Evolutionary conservation across 1,140 invertebrate species (phyloP), one percentile per base, ranked within the genome.

Genomic region (Physella acuta): DNA sequence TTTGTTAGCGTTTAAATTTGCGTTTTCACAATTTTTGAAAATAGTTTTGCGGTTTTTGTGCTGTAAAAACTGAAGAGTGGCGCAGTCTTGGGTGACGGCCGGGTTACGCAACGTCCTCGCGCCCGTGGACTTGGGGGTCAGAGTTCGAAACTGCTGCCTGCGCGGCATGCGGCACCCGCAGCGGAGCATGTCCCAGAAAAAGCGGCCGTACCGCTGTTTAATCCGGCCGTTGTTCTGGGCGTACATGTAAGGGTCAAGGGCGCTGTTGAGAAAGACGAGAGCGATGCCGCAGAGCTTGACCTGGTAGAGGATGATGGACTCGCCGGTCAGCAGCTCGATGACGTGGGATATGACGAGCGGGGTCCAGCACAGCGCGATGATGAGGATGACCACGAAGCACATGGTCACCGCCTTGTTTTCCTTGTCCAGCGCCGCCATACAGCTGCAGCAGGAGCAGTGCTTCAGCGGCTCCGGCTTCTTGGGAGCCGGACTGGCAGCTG

Each of bases 251-350:
- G 78, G 78, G 51, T 80, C 71, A 30, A 80, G 66, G 49, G 78
- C 78, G 69, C 77, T 76, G 65, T 80, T 80, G 11, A 80, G 73
- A 72, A 80, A 80, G 51, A 80, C 73, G 24, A 80, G 70, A 44
- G 76, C 77, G 30, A 80, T 78, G 60, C 78, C 78, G 65, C 78
- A 80, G 44, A 80, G 70, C 73, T 80, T 78, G 44, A 80, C 76
- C 65, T 80, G 78, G 69, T 78, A 78, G 20, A 80, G 53, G 51
- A 78, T 76, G 63, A 80, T 76, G 36, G 78, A 78, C 26, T 78
- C 73, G 52, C 78, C 78, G n/a, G 74, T 73, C 51, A 72, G 53
- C 14, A 80, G 30, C 63, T 76, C 75, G 30, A 80, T 56, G 68
- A 78, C 72, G 58, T 80, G 77, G 49, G 78, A 77, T n/a, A 78